Conservation (phyloP, 2,888 invertebrate species). For the Apodemia hepburni region DNA sequence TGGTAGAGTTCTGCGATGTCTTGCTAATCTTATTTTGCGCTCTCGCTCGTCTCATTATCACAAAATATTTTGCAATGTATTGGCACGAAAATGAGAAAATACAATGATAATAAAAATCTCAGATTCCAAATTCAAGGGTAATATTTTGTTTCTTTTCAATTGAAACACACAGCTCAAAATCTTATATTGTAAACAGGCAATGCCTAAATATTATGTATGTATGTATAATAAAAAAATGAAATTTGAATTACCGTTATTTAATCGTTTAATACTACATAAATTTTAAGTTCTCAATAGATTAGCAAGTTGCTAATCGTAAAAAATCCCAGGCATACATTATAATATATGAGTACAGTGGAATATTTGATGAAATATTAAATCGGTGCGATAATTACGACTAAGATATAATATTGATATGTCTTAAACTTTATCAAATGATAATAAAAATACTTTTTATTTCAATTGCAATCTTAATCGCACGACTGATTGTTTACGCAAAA, state of each 20-base stretch:
- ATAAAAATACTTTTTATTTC: constrained; percentile 54
- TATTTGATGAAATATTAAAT: constrained; percentile 34
- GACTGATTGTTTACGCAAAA: constrained; percentile 37
- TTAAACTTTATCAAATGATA: constrained; percentile 44
- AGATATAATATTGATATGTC: constrained; percentile 48
- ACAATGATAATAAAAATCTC: too few species aligned
- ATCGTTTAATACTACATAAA: not conserved
- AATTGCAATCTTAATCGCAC: constrained; percentile 61
- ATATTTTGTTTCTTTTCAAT: too few species aligned
- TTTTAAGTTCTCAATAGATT: not conserved
- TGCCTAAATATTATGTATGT: too few species aligned
- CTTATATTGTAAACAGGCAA: too few species aligned
- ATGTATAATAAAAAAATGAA: too few species aligned
- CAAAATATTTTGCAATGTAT: too few species aligned
- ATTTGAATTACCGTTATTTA: not conserved
- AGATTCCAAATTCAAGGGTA: too few species aligned
- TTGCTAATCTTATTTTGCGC: too few species aligned
- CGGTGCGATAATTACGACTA: constrained; percentile 46
- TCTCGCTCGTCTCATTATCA: too few species aligned
- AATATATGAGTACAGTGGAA: not conserved
- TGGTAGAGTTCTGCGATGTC: too few species aligned
- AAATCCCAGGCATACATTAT: not conserved
- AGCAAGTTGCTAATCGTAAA: not conserved
- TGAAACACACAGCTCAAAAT: too few species aligned
- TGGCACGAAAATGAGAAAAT: too few species aligned